Evolutionary conservation across 2,797 vertebrate genomes (phyloP), one percentile per base, ranked within the genome.

Genomic region (Lacerta bilineata): DNA sequence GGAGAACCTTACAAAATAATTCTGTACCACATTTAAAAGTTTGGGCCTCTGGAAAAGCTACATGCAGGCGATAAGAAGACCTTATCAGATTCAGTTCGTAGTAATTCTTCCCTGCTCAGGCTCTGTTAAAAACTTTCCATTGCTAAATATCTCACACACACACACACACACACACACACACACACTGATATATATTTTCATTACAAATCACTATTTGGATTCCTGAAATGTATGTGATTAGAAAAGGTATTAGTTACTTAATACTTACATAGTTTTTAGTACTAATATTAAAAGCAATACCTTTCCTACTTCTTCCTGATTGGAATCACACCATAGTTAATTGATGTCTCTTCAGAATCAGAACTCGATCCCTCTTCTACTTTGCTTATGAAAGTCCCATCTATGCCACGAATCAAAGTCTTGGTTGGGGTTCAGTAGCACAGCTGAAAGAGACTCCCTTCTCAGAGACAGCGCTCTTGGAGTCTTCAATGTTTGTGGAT

Each of bases 291-390:
- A 64, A 20, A 94, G n/a, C 59, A 86, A 80, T 83, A 89, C 61
- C 43, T 27, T 82, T 90, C 33, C 80, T 15, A 80, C 20, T 77
- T 71, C 8, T 27, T 36, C 20, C 23, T 43, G 1, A 15, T 50
- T 91, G n/a, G 61, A 86, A 74, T 79, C 55, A 46, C 59, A 81
- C 13, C 41, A 59, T 17, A 0, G 0, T 89, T 87, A 8, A 13
- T 90, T 88, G 84, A 86, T 0, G 0, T 88, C 20, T 55, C 80
- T 90, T 93, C 90, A 89, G 87, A 89, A 50, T 72, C 74, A 72
- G 25, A 84, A 25, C 41, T 59, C 55, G 74, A 15, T 66, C 43
- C 84, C 82, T 91, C 77, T 50, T 84, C 39, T 77, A 15, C 33
- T 64, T 82, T 92, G 91, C 61, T 87, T 89, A 36, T 88, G 36